A percentile compares a stretch with the other conserved stretches of the same genome.
phyloP scores from a whole-genome alignment of 1,140 invertebrate species.

The Proales similis region DNA sequence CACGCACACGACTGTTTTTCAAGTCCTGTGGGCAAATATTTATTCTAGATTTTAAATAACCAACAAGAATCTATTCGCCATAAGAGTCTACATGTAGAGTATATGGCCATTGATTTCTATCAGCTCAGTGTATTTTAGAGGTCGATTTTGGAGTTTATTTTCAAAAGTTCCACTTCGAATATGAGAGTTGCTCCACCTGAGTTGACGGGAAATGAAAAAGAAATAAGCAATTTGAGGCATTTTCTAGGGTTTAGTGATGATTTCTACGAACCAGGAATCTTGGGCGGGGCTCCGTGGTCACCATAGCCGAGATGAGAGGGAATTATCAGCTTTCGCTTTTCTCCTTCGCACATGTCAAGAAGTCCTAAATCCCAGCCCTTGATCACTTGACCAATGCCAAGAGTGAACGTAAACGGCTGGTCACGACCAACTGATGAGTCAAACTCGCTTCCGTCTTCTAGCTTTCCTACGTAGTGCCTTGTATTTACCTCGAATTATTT shows the following conservation, averaged over 20 bases:
- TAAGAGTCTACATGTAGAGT: conserved; percentile 2
- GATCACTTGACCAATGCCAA: conserved; percentile 69
- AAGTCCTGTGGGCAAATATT: too few species aligned
- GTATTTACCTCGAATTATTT: too few species aligned
- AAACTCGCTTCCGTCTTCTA: conserved; percentile 76
- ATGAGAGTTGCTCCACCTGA: conserved; percentile 64
- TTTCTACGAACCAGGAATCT: conserved; percentile 19
- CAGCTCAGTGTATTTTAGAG: conserved; percentile 51
- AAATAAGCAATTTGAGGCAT: conserved; percentile 33
- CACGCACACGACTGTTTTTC: conserved; percentile 1
- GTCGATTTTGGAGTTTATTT: conserved; percentile 64
- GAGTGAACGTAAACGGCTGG: conserved; percentile 67
- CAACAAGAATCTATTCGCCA: conserved; percentile 7
- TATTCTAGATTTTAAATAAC: too few species aligned
- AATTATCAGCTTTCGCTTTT: conserved; percentile 73
- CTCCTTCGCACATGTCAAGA: conserved; percentile 75
- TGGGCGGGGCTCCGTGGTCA: conserved; percentile 34
- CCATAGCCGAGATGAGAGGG: conserved; percentile 68
- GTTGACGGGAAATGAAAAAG: conserved; percentile 40
- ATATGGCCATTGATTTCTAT: too few species aligned
- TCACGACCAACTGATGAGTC: conserved; percentile 67
- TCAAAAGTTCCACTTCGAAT: conserved; percentile 74
- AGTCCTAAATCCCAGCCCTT: conserved; percentile 72
- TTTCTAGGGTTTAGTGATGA: neutral
- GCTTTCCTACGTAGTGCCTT: conserved; percentile 57